A percentile compares a stretch with the other conserved stretches of the same genome.
phyloP scores from a whole-genome alignment of 2,797 vertebrate species.

The Chelon auratus region DNA sequence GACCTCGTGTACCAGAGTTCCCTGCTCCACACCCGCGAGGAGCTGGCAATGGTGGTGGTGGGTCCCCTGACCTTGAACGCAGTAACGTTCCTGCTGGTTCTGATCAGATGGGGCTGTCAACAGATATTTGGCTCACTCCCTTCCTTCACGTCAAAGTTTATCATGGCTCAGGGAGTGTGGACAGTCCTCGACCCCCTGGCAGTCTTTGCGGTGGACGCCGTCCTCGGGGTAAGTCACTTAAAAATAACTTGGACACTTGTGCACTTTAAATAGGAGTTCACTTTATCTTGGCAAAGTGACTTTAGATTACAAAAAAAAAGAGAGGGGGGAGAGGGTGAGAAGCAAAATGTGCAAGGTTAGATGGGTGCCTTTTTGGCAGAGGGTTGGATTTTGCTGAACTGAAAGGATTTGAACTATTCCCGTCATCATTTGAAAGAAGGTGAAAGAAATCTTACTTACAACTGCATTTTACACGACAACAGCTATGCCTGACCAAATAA shows the following conservation, averaged over 20 bases:
- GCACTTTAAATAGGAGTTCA: conserved; percentile 90
- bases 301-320: conserved; percentile 80
- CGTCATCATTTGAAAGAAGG: not conserved
- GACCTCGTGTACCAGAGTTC: conserved; percentile 93
- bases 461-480: not conserved
- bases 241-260: conserved; percentile 92
- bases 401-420: conserved; percentile 31
- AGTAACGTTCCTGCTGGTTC: conserved; percentile 89
- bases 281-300: conserved; percentile 88
- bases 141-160: conserved; percentile 96
- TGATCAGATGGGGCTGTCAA: conserved; percentile 98
- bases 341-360: conserved; percentile 65
- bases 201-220: conserved; percentile 92
- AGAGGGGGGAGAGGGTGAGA: conserved; percentile 40
- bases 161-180: conserved; percentile 96
- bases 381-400: conserved; percentile 37
- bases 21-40: conserved; percentile 89
- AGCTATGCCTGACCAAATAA: not conserved
- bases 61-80: conserved; percentile 93
- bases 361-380: conserved; percentile 64
- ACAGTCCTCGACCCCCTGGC: conserved; percentile 96
- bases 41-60: conserved; percentile 89
- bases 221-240: conserved; percentile 99
- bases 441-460: not conserved
- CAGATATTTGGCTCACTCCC: conserved; percentile 93